Base-by-base conservation (phyloP, 2,888 invertebrate genomes). In the Pandemis cinnamomeana region DNA sequence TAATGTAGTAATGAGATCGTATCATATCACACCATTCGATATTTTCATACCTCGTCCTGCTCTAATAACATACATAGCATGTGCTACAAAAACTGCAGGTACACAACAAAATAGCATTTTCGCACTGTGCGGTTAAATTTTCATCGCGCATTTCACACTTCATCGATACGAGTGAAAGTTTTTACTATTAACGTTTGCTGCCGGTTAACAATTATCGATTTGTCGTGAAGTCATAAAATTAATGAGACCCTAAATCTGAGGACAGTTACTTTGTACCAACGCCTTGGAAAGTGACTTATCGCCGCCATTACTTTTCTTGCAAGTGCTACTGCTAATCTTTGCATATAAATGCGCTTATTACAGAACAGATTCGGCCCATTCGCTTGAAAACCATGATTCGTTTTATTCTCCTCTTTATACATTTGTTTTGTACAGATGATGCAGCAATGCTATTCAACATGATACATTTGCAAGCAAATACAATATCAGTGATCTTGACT, bases 1-100 rank as follows among this genome's bases (percentile, higher is more conserved):
- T 80, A 80, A 80, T 81, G 81, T 77, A 78, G 81, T 81, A 84
- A 83, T 83, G 80, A 77, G 80, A 83, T 80, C 80, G 63, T 68
- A 83, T 80, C 80, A 63, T 68, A 80, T 81, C 78, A 76, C 80
- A 79, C 79, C 75, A 78, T 75, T 80, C 78, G 78, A 82, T 81
- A 81, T 80, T 80, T 79, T 81, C 78, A 79, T 72, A 77, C 78
- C 77, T 79, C 75, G 78, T 77, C 81, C 81, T 82, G 82, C 77
- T 83, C 81, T 77, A 81, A 79, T 84, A 80, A 83, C 83, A 82
- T 77, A 81, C 77, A 80, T 79, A 80, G 78, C 62, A 63, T 63
- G 77, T 72, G 63, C 77, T 68, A 76, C 75, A 73, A 75, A 67
- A 70, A 53, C 60, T 64, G 74, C 77, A 77, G 77, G 78, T 80